These are phyloP conservation scores for Amphimallon solstitiale DNA, from an alignment of 2,888 invertebrate genomes.

Conservation along the genomic window DNA sequence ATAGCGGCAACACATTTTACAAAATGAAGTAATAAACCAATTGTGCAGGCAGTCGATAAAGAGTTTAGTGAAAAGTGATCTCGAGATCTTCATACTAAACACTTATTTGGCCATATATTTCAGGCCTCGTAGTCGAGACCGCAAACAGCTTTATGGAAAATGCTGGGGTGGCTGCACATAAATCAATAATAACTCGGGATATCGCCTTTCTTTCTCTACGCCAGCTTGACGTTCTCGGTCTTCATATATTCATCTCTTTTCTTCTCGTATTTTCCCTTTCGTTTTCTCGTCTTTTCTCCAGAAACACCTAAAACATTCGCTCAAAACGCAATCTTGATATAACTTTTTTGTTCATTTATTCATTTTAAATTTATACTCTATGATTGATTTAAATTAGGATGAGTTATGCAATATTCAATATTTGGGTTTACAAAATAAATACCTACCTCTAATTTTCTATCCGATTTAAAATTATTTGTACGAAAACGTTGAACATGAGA, in stretches of 20 bases:
- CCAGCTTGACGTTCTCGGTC: constrained; percentile 52
- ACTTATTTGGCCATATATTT: constrained; percentile 65
- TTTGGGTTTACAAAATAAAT: too few species aligned
- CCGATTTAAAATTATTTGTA: too few species aligned
- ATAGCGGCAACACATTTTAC: constrained; percentile 32
- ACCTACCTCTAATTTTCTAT: too few species aligned
- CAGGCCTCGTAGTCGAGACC: constrained; percentile 60
- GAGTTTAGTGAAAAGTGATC: constrained; percentile 60
- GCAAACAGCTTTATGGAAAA: constrained; percentile 66
- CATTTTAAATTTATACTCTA: too few species aligned
- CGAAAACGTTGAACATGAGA: too few species aligned
- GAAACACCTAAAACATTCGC: constrained; percentile 34
- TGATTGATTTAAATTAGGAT: too few species aligned
- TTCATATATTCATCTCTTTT: constrained; percentile 41
- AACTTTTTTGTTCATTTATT: too few species aligned
- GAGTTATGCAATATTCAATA: too few species aligned
- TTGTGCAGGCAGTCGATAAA: constrained; percentile 51
- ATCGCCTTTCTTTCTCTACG: constrained; percentile 57
- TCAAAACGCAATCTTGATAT: constrained; percentile 27
- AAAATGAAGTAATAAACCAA: constrained; percentile 44
- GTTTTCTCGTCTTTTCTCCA: constrained; percentile 23
- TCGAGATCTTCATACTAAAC: constrained; percentile 63
- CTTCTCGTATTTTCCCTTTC: constrained; percentile 38
- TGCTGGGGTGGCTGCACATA: constrained; percentile 67
- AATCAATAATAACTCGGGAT: constrained; percentile 69